phyloP scores from a whole-genome alignment of 2,113 vertebrate species.

The Meles meles region DNA sequence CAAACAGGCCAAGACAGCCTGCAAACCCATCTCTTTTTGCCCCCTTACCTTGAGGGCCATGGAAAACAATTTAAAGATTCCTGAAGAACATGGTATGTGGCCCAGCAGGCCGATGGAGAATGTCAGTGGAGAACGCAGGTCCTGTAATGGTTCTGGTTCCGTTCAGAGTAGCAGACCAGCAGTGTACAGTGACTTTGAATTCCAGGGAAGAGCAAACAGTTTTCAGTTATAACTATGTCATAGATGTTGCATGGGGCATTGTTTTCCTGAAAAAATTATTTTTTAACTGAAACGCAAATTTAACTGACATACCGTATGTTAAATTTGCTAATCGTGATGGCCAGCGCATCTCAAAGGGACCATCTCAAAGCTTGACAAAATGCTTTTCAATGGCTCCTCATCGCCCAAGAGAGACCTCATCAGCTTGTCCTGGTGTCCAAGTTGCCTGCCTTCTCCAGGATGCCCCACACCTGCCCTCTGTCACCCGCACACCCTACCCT shows the following conservation, averaged over 20 bases:
- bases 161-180: not conserved
- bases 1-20: not conserved
- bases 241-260: not conserved
- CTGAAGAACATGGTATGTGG: not conserved
- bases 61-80: not conserved
- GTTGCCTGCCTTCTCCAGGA: not conserved
- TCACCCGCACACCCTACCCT: too few species aligned
- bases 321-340: not conserved
- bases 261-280: not conserved
- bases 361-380: not conserved
- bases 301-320: not conserved
- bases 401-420: not conserved
- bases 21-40: not conserved
- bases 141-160: not conserved
- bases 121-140: too few species aligned
- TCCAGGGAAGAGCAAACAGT: not conserved
- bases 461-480: not conserved
- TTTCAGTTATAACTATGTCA: not conserved
- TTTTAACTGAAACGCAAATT: not conserved
- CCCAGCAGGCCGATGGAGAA: not conserved
- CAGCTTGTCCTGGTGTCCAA: not conserved
- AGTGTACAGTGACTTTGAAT: not conserved
- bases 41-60: not conserved
- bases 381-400: not conserved
- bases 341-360: not conserved